Evolutionary conservation across 2,888 invertebrate genomes (phyloP).

Genomic region (Dioctria rufipes): DNA sequence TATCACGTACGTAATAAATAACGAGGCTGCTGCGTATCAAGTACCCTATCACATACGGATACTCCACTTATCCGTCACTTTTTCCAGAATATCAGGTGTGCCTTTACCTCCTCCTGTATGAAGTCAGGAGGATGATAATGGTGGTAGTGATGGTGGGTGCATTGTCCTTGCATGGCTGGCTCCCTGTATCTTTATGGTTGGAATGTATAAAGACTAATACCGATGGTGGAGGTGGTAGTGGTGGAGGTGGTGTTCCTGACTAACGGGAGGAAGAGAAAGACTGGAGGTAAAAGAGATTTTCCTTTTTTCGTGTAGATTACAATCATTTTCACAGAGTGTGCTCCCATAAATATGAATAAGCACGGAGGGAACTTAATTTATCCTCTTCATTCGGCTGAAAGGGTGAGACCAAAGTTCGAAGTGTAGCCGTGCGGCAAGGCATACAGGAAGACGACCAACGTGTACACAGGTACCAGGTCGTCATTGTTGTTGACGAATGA

Average conservation of each 20-base stretch:
- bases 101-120: too few relatives aligned
- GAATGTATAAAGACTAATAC: background rate
- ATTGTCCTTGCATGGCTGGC: slow-evolving; percentile 13
- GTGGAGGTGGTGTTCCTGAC: too few relatives aligned
- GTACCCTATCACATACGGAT: slow-evolving; percentile 41
- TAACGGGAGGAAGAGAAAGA: background rate
- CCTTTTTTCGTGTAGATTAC: slow-evolving; percentile 26
- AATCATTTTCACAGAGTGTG: slow-evolving; percentile 40
- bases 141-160: background rate
- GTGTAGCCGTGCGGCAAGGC: background rate
- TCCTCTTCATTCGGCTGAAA: slow-evolving; percentile 31
- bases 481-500: slow-evolving; percentile 42
- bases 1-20: slow-evolving; percentile 52
- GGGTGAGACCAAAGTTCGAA: background rate
- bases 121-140: background rate
- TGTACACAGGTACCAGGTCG: slow-evolving; percentile 18
- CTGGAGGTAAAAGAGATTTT: background rate
- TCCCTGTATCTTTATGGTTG: background rate
- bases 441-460: slow-evolving; percentile 1
- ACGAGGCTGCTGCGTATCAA: slow-evolving; percentile 44
- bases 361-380: slow-evolving; percentile 47
- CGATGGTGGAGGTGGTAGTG: background rate
- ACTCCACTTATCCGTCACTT: slow-evolving; percentile 51
- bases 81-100: slow-evolving; percentile 24
- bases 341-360: slow-evolving; percentile 46